Evolutionary conservation across 2,888 invertebrate species (phyloP).

Genomic region (Rhimphoctona megacephalus): DNA sequence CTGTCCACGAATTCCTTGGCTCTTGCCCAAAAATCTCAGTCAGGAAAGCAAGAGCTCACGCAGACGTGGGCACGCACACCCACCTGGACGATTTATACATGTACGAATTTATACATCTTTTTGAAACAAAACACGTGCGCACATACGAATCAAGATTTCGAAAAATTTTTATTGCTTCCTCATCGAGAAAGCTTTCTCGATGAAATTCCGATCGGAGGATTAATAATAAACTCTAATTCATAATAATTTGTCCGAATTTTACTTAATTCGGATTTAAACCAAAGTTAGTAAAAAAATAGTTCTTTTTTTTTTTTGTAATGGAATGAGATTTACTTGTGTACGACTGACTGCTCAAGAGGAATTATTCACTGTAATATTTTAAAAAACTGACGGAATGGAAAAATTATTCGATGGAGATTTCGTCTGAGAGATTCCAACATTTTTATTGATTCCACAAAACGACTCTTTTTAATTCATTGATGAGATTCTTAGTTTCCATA

Average conservation of each 20-base stretch:
- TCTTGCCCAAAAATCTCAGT: conserved; percentile 35
- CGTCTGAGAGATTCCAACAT: neutral
- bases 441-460: neutral
- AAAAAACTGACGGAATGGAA: neutral
- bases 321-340: neutral
- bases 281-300: neutral
- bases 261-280: neutral
- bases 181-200: conserved; percentile 7
- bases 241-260: neutral
- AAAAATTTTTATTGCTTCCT: conserved; percentile 1
- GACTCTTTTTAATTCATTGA: neutral
- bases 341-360: neutral
- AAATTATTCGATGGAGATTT: neutral
- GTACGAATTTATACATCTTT: conserved; percentile 10
- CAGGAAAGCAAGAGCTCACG: conserved; percentile 32
- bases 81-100: neutral
- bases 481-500: neutral
- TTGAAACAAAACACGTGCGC: conserved; percentile 33
- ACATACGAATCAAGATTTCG: neutral
- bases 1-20: conserved; percentile 51
- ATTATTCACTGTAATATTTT: neutral
- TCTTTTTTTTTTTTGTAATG: neutral
- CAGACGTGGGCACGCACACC: neutral
- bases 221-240: neutral
- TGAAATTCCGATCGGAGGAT: neutral